phyloP scores from a whole-genome alignment of 2,113 vertebrate species.

The Syrrhaptes paradoxus region DNA sequence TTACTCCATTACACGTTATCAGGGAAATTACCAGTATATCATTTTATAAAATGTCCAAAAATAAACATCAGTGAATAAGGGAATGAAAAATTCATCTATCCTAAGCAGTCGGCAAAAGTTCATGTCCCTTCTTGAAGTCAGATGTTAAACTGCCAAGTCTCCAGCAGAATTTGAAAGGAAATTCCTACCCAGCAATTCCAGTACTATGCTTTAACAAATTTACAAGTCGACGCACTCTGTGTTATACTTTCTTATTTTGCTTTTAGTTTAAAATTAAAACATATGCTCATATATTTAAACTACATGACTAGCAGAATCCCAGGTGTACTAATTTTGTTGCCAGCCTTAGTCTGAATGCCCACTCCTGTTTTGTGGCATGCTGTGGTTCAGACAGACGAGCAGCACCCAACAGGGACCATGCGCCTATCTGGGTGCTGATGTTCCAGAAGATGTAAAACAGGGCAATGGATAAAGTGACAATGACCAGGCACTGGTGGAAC shows the following conservation, averaged over 20 bases:
- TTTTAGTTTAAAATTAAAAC: neutral
- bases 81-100: neutral
- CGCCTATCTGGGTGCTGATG: neutral
- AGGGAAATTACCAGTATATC: neutral
- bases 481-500: neutral
- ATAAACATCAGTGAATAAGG: neutral
- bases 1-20: neutral
- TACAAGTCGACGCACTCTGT: neutral
- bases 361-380: rapidly evolving
- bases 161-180: neutral
- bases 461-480: neutral
- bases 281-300: neutral
- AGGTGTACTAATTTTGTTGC: neutral
- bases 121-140: neutral
- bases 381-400: neutral
- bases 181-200: neutral
- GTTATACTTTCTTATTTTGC: neutral
- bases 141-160: neutral
- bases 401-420: neutral
- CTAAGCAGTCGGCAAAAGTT: neutral
- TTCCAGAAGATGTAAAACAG: neutral
- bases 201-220: neutral
- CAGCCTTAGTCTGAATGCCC: neutral
- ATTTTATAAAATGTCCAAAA: neutral
- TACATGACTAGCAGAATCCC: neutral